phyloP scores from a whole-genome alignment of 2,113 vertebrate species.

The Centropus bengalensis region DNA sequence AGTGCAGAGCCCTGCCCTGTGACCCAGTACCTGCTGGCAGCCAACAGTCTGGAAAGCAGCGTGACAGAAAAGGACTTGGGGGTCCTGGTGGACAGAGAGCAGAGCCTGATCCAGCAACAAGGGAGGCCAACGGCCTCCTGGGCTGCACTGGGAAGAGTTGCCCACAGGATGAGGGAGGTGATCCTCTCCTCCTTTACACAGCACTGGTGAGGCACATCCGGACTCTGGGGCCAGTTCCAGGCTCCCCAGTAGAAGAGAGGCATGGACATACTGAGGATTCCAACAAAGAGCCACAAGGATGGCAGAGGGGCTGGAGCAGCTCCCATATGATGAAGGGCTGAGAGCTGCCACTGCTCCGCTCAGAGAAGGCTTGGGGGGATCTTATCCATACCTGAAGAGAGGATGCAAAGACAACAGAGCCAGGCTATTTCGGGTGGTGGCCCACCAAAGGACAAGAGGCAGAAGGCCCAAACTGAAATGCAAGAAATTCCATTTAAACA shows the following conservation, averaged over 20 bases:
- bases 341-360: background rate
- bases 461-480: background rate
- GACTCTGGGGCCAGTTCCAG: background rate
- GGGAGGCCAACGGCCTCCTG: background rate
- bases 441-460: background rate
- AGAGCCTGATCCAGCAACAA: background rate
- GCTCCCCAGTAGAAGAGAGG: background rate
- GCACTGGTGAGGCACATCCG: background rate
- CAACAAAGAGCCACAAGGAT: background rate
- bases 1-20: background rate
- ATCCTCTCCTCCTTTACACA: background rate
- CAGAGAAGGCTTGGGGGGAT: background rate
- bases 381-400: background rate
- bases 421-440: background rate
- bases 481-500: background rate
- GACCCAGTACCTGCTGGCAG: background rate
- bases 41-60: background rate
- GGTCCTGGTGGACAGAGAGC: background rate
- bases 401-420: background rate
- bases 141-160: fast-evolving
- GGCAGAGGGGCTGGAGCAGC: background rate
- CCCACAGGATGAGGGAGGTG: background rate
- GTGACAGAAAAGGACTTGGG: background rate
- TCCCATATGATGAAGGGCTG: background rate
- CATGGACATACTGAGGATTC: too few relatives aligned